Evolutionary conservation across 2,797 vertebrate species (phyloP).

Genomic region (Pseudochirops corinnae): DNA sequence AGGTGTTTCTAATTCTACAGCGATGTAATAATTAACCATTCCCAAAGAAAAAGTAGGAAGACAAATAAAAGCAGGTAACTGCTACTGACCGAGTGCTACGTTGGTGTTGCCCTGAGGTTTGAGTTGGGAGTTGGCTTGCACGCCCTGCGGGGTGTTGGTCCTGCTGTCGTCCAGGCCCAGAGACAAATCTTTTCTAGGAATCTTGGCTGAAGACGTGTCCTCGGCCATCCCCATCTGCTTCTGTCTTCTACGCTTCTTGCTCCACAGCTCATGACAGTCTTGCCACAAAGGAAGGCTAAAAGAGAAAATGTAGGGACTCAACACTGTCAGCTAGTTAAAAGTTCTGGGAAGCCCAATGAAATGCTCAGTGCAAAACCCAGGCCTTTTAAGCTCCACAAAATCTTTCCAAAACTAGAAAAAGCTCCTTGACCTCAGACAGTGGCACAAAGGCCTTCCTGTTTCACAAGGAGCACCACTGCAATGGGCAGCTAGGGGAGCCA

Average conservation of each 20-base stretch:
- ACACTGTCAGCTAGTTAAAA: conserved; percentile 13
- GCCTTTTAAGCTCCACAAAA: not conserved
- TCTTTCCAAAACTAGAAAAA: conserved; percentile 49
- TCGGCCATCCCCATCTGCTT: conserved; percentile 96
- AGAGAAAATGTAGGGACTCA: conserved; percentile 61
- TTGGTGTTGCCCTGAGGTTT: conserved; percentile 90
- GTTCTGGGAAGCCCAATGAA: not conserved
- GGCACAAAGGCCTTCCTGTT: not conserved
- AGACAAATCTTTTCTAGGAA: conserved; percentile 93
- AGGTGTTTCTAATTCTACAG: conserved; percentile 27
- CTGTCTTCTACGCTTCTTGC: conserved; percentile 97
- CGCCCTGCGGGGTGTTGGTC: conserved; percentile 96
- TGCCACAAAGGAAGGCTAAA: conserved; percentile 97
- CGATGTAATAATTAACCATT: conserved; percentile 60
- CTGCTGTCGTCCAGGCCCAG: conserved; percentile 96
- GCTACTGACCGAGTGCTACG: conserved; percentile 91
- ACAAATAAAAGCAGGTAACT: conserved; percentile 56
- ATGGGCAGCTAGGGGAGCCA: not conserved
- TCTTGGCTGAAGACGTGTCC: conserved; percentile 92
- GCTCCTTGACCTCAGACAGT: not conserved
- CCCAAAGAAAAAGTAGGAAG: conserved; percentile 36
- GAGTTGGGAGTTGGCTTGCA: conserved; percentile 89
- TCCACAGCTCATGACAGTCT: conserved; percentile 99
- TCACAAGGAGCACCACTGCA: not conserved
- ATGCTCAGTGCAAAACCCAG: not conserved